Base-by-base conservation (phyloP, 2,888 invertebrate species). In the Pristionchus japonicus region DNA sequence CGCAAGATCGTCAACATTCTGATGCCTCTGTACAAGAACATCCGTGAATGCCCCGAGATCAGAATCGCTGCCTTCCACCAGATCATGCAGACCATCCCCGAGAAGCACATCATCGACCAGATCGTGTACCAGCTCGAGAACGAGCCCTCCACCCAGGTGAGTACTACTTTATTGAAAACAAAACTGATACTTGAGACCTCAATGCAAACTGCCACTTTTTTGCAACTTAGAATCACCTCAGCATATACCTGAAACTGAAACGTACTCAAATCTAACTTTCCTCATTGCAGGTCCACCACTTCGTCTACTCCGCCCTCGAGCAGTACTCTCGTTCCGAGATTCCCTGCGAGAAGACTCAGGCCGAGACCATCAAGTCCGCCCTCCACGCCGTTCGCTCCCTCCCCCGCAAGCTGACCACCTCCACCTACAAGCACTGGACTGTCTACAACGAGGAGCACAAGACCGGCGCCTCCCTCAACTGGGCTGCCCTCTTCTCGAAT, bases 401-500 rank as follows among this genome's bases (percentile, higher is more conserved):
- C 49, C 88, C 90, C 85, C 88, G 88, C 83, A 88, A 89, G 74
- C 88, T 89, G 47, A 17, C 87, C 80, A 85, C 88, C 85, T 87
- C 89, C 27, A 85, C 88, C 88, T 88, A 90, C 88, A 84, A 86
- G 37, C 90, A 91, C 84, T 86, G 90, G 77, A 91, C 92, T 80
- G 57, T 91, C 86, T 93, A 90, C 91, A 82, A 84, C 88, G 77
- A 89, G 52, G 88, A 91, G 52, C 61, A 88, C 86, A 43, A 90
- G 86, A 89, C 89, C 61, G 90, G 90, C 84, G 89, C 85, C 37
- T 88, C 91, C 89, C 89, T 92, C 88, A 90, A 91, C 87, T 89
- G 91, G 43, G 90, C 90, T 61, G 88, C 91, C 87, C 89, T 93
- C 88, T 90, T 92, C 90, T 91, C 92, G 88, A 89, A 90, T 89